These are phyloP conservation scores for Trematomus bernacchii DNA, from an alignment of 2,797 vertebrate species.

Conservation along the genomic window DNA sequence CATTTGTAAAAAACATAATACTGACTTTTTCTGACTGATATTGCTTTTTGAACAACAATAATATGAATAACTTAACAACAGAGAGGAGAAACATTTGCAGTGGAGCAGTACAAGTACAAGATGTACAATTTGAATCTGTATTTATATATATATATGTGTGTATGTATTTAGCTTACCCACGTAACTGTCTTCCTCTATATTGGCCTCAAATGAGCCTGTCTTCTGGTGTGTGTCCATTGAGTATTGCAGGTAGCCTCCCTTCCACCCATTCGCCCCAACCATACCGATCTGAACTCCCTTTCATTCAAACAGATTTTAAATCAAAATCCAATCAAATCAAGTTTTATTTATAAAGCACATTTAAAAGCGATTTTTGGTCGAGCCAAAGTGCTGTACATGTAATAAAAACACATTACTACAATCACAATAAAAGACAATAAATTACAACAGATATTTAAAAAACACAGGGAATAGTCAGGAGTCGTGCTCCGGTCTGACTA, in stretches of 20 bases:
- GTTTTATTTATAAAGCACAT: too few species aligned
- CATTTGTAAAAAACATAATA: slow-evolving; percentile 1
- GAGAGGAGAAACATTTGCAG: neutral
- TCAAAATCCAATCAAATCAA: too few species aligned
- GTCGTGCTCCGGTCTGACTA: too few species aligned
- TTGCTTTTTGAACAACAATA: too few species aligned
- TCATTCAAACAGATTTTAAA: slow-evolving; percentile 5
- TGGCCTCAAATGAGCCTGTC: neutral
- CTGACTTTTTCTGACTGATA: neutral
- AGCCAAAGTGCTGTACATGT: too few species aligned
- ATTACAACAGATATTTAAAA: too few species aligned
- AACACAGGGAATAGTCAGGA: too few species aligned
- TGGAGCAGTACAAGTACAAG: neutral
- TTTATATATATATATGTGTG: neutral
- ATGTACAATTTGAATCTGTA: neutral
- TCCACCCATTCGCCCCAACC: slow-evolving; percentile 82
- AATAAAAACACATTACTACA: too few species aligned
- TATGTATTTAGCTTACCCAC: slow-evolving; percentile 67
- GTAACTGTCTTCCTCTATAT: slow-evolving; percentile 74
- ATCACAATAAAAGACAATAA: too few species aligned
- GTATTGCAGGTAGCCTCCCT: slow-evolving; percentile 71
- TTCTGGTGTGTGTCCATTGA: rapidly evolving
- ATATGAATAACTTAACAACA: neutral
- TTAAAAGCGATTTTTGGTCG: too few species aligned
- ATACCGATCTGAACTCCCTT: slow-evolving; percentile 59